Conservation (phyloP, 2,797 vertebrate genomes). For the Scomberomorus guttatus region DNA sequence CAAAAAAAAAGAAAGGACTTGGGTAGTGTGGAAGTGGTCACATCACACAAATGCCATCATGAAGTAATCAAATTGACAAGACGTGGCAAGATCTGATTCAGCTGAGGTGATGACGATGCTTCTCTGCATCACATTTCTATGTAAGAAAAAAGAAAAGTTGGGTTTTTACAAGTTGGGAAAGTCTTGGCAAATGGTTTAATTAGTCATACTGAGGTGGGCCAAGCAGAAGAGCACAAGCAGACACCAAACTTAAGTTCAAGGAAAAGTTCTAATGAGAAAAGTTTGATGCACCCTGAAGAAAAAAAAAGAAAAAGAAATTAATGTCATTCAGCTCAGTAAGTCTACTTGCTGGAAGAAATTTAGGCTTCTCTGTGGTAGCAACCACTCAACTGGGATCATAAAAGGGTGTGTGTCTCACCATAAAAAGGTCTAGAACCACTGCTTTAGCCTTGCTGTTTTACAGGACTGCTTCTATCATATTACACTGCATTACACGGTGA, state of each 20-base stretch:
- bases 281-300: no score
- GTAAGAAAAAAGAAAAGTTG: no score
- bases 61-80: background rate
- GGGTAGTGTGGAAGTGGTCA: no score
- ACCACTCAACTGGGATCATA: background rate
- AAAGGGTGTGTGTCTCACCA: background rate
- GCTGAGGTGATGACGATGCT: no score
- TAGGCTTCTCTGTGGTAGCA: background rate
- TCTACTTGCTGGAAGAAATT: background rate
- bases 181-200: background rate
- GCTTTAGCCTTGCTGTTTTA: background rate
- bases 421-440: background rate
- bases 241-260: background rate
- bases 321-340: no score
- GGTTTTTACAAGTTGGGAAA: no score
- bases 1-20: no score
- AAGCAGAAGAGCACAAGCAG: background rate
- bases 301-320: no score
- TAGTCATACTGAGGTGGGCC: no score
- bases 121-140: no score
- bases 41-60: background rate
- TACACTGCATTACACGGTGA: conserved; percentile 1
- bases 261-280: no score
- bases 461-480: background rate
- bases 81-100: background rate